phyloP scores from a whole-genome alignment of 2,888 invertebrate genomes.

The Acheta domesticus region DNA sequence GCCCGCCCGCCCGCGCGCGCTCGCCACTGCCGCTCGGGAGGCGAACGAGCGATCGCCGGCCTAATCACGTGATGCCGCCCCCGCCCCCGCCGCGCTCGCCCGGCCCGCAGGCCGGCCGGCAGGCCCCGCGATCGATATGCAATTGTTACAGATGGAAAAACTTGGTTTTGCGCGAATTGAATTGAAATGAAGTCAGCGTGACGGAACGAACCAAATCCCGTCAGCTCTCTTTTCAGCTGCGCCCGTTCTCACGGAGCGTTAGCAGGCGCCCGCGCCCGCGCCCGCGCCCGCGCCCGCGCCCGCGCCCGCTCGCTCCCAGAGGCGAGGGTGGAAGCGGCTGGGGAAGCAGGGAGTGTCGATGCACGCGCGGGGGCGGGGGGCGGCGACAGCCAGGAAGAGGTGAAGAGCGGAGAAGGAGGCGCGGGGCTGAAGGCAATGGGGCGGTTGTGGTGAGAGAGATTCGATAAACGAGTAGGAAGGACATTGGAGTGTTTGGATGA shows the following conservation, averaged over 20 bases:
- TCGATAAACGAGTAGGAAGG: too few species aligned
- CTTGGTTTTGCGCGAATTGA: slow-evolving; percentile 30
- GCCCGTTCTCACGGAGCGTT: slow-evolving; percentile 33
- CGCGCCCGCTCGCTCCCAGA: background rate
- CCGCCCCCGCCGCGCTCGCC: background rate
- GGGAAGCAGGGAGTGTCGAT: background rate
- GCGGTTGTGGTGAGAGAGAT: too few species aligned
- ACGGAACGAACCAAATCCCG: slow-evolving; percentile 33
- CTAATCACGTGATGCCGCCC: background rate
- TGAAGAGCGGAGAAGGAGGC: background rate
- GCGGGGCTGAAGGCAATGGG: background rate
- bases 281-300: background rate
- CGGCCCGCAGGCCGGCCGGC: background rate
- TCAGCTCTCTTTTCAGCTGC: slow-evolving; percentile 30
- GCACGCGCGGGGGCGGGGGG: background rate
- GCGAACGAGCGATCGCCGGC: background rate
- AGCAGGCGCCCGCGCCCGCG: background rate
- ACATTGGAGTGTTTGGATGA: too few species aligned
- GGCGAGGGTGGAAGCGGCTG: background rate
- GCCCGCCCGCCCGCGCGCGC: background rate
- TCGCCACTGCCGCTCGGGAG: background rate
- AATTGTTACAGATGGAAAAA: slow-evolving; percentile 32
- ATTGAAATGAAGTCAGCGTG: slow-evolving; percentile 32
- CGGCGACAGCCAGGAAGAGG: background rate
- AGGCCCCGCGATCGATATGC: slow-evolving; percentile 12